Percentiles rank a stretch among this genome's conserved stretches.
Evolutionary conservation across 1,140 invertebrate genomes (phyloP).

Genomic region (Zaprionus vittiger): DNA sequence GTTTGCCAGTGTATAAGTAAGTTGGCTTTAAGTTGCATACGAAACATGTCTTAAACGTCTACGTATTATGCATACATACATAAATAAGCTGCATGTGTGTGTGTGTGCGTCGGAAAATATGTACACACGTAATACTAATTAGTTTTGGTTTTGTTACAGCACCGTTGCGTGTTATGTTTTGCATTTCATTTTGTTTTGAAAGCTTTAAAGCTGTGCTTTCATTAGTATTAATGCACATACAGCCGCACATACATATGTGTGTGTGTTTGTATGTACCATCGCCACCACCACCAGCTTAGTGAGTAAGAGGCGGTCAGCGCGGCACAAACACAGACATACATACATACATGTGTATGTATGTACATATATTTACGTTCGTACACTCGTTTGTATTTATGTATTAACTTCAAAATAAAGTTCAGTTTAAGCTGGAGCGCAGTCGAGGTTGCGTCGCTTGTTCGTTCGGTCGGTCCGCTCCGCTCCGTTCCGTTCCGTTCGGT

Average conservation of each 20-base stretch:
- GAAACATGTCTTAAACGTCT: slow-evolving; percentile 62
- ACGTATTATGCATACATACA: slow-evolving; percentile 24
- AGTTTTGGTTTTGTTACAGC: slow-evolving; percentile 76
- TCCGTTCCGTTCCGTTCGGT: slow-evolving; percentile 74
- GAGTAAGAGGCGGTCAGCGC: slow-evolving; percentile 40
- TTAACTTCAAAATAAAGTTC: slow-evolving; percentile 81
- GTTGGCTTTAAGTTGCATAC: slow-evolving; percentile 54
- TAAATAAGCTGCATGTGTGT: slow-evolving; percentile 13
- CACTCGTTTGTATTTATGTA: slow-evolving; percentile 46
- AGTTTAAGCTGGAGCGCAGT: slow-evolving; percentile 80
- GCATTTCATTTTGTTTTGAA: slow-evolving; percentile 79
- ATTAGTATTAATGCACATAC: slow-evolving; percentile 50
- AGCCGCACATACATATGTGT: slow-evolving; percentile 14
- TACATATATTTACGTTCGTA: slow-evolving; percentile 40
- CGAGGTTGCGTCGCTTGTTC: slow-evolving; percentile 76
- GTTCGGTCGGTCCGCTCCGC: slow-evolving; percentile 67
- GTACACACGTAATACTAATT: slow-evolving; percentile 80
- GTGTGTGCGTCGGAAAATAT: slow-evolving; percentile 34
- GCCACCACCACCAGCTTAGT: slow-evolving; percentile 16
- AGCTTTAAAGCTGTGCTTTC: slow-evolving; percentile 79
- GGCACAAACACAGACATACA: slow-evolving; percentile 19
- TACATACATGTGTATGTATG: slow-evolving; percentile 19
- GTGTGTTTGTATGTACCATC: neutral
- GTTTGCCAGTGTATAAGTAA: slow-evolving; percentile 25
- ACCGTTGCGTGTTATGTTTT: slow-evolving; percentile 78